Evolutionary conservation across 2,797 vertebrate species (phyloP).

Genomic region (Taenioides sp.): DNA sequence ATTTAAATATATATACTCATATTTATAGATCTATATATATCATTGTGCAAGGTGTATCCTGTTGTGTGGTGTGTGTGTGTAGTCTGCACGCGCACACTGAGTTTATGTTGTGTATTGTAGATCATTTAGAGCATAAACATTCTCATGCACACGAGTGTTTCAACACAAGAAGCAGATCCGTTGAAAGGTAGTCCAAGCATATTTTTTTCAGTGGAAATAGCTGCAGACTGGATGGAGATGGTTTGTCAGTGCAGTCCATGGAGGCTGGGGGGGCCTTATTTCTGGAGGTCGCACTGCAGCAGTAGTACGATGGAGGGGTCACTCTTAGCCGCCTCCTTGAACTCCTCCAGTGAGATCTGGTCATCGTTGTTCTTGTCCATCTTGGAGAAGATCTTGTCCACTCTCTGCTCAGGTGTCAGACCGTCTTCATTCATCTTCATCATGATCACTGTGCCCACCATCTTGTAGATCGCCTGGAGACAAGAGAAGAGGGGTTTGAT

Average conservation of each 20-base stretch:
- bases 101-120: constrained; percentile 56
- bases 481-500: not conserved
- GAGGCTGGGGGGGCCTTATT: constrained; percentile 78
- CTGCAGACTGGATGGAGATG: constrained; percentile 99
- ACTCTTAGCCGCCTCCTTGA: constrained; percentile 99
- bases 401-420: constrained; percentile 94
- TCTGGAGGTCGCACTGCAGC: constrained; percentile 99
- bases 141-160: constrained; percentile 99
- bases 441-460: constrained; percentile 99
- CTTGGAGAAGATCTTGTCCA: constrained; percentile 99
- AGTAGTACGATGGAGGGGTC: constrained; percentile 99
- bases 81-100: constrained; percentile 40
- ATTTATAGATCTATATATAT: constrained; percentile 78
- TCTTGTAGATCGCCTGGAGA: constrained; percentile 97
- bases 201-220: constrained; percentile 88
- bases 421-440: constrained; percentile 99
- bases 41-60: constrained; percentile 61
- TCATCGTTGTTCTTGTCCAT: constrained; percentile 99
- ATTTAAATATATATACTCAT: constrained; percentile 79
- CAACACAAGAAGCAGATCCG: constrained; percentile 99
- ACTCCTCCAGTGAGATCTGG: constrained; percentile 98
- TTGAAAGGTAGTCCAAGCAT: constrained; percentile 99
- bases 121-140: constrained; percentile 96
- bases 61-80: constrained; percentile 41
- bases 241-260: constrained; percentile 91